Conservation (phyloP, 2,113 vertebrate species). For the Cephalopholis sonnerati region DNA sequence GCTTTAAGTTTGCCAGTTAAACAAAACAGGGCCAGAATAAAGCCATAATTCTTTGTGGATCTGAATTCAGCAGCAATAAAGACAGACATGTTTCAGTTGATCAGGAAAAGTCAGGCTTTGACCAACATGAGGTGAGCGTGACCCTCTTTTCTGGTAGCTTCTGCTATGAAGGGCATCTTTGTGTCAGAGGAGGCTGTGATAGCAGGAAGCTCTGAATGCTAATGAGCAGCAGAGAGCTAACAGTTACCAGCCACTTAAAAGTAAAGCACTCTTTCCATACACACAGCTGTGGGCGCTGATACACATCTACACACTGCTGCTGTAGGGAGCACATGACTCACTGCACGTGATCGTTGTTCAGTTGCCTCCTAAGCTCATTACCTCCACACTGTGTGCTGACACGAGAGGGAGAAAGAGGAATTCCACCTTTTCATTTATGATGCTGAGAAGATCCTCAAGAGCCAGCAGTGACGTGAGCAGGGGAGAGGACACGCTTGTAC, state of each 20-base stretch:
- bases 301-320: neutral
- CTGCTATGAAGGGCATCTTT: slow-evolving; percentile 61
- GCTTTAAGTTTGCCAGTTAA: neutral
- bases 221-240: slow-evolving; percentile 48
- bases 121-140: slow-evolving; percentile 5
- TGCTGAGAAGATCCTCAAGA: neutral
- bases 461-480: neutral
- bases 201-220: slow-evolving; percentile 47
- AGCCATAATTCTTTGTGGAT: neutral
- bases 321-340: slow-evolving; percentile 32
- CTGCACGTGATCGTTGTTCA: slow-evolving; percentile 30
- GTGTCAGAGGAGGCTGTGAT: slow-evolving; percentile 46
- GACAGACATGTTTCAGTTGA: neutral
- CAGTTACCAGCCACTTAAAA: slow-evolving; percentile 22
- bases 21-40: neutral
- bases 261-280: neutral
- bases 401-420: neutral
- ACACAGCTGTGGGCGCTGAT: neutral
- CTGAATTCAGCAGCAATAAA: neutral
- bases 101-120: slow-evolving; percentile 5
- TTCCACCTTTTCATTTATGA: neutral
- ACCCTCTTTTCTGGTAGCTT: slow-evolving; percentile 18
- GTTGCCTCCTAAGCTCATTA: slow-evolving; percentile 38
- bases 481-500: neutral
- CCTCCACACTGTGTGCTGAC: neutral